Percentiles rank a stretch among this genome's conserved stretches.
Evolutionary conservation across 1,140 invertebrate genomes (phyloP).

Genomic region (Amyelois transitella): DNA sequence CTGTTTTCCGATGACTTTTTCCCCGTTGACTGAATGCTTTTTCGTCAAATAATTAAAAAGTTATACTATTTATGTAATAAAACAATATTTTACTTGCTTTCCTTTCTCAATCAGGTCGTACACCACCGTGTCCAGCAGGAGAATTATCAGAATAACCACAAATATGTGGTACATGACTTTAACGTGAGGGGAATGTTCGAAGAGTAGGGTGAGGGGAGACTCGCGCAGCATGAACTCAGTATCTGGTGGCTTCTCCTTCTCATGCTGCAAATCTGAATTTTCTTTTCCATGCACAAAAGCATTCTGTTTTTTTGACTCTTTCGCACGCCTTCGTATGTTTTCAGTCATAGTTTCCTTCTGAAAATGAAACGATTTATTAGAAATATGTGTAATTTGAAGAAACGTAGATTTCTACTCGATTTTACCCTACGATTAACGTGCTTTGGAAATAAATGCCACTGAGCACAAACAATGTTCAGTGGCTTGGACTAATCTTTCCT

Average conservation of each 20-base stretch:
- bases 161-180: slow-evolving; percentile 90
- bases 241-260: slow-evolving; percentile 67
- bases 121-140: slow-evolving; percentile 82
- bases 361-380: not conserved
- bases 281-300: slow-evolving; percentile 22
- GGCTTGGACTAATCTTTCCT: too few species aligned
- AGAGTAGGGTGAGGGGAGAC: slow-evolving; percentile 85
- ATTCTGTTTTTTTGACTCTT: slow-evolving; percentile 21
- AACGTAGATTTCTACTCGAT: too few species aligned
- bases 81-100: slow-evolving; percentile 77
- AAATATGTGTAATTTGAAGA: too few species aligned
- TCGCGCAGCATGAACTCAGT: slow-evolving; percentile 78
- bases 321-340: slow-evolving; percentile 14
- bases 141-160: slow-evolving; percentile 84
- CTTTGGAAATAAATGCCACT: too few species aligned
- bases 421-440: too few species aligned
- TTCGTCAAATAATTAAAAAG: too few species aligned
- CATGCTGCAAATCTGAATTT: too few species aligned
- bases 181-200: slow-evolving; percentile 84
- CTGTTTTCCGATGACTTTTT: too few species aligned
- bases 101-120: slow-evolving; percentile 84
- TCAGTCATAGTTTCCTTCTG: slow-evolving; percentile 13
- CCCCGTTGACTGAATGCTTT: too few species aligned
- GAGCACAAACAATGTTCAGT: too few species aligned
- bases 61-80: too few species aligned